A percentile compares a stretch with the other conserved stretches of the same genome.
Evolutionary conservation across 2,797 vertebrate genomes (phyloP).

Genomic region (Streptopelia turtur): DNA sequence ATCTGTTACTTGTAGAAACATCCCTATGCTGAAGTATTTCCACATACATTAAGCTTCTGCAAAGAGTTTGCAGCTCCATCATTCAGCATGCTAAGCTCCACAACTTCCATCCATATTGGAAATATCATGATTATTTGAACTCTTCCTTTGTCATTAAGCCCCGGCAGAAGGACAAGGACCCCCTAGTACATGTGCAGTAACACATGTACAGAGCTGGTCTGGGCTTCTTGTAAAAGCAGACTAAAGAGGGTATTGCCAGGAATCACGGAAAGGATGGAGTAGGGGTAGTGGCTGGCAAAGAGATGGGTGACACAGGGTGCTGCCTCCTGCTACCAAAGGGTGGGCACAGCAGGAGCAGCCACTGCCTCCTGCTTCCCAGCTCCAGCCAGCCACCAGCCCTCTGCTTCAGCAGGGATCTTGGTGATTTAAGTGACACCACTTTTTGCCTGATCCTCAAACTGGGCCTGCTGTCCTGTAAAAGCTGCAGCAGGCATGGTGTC

Average conservation of each 20-base stretch:
- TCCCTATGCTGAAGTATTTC: not conserved
- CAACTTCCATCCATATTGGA: not conserved
- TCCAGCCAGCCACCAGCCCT: not conserved
- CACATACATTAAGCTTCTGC: not conserved
- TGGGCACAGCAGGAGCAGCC: not conserved
- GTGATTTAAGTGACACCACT: not conserved
- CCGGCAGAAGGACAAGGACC: not conserved
- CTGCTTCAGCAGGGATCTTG: not conserved
- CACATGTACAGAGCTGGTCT: not conserved
- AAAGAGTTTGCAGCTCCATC: not conserved
- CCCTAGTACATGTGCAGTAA: not conserved
- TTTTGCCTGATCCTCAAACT: not conserved
- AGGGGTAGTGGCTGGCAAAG: not conserved
- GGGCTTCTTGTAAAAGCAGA: not conserved
- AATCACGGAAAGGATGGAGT: not conserved
- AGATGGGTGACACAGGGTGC: accelerated
- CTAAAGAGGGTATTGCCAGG: not conserved
- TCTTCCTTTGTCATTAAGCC: not conserved
- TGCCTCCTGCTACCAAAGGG: not conserved
- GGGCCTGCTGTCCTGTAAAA: not conserved
- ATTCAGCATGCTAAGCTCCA: not conserved
- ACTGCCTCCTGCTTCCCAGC: not conserved
- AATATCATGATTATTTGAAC: not conserved
- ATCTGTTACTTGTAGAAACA: not conserved
- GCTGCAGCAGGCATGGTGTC: not conserved